Percentiles rank a stretch among this genome's conserved stretches.
phyloP scores from a whole-genome alignment of 2,888 invertebrate species.

The Thymelicus acteon region DNA sequence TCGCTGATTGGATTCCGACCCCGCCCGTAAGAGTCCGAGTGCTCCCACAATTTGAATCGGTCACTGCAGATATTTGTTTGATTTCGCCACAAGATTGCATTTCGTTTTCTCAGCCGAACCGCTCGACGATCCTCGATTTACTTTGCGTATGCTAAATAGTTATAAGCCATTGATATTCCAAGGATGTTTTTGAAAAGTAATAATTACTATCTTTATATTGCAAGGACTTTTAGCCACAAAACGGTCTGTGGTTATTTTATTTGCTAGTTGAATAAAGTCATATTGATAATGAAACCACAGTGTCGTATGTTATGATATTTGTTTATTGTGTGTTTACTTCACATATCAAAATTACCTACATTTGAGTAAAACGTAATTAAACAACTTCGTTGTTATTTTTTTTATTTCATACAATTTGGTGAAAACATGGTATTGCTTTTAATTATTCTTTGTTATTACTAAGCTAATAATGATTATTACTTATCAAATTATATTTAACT shows the following conservation, averaged over 20 bases:
- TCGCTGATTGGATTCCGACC: slow-evolving; percentile 81
- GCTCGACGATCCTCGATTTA: slow-evolving; percentile 5
- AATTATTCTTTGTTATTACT: too few relatives aligned
- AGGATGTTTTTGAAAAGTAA: background rate
- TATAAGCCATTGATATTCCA: background rate
- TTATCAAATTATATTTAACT: too few relatives aligned
- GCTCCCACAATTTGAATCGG: slow-evolving; percentile 74
- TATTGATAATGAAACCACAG: slow-evolving; percentile 5
- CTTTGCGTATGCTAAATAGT: slow-evolving; percentile 8
- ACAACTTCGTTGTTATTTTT: too few relatives aligned
- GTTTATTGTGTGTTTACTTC: too few relatives aligned
- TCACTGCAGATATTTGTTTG: slow-evolving; percentile 78
- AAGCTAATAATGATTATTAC: too few relatives aligned
- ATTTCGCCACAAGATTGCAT: slow-evolving; percentile 78
- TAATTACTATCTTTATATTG: slow-evolving; percentile 6
- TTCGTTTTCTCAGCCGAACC: slow-evolving; percentile 64
- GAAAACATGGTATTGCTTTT: too few relatives aligned
- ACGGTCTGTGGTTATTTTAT: slow-evolving; percentile 12
- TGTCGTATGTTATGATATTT: background rate
- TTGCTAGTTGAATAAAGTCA: slow-evolving; percentile 5
- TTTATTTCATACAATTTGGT: too few relatives aligned
- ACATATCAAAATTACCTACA: too few relatives aligned
- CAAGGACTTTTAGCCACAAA: slow-evolving; percentile 9
- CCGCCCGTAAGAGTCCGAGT: slow-evolving; percentile 60
- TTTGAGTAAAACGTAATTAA: too few relatives aligned